Percentiles rank a stretch among this genome's conserved stretches.
These are phyloP conservation scores for Orientallactaga sibirica DNA, from an alignment of 2,797 vertebrate genomes.

Conservation along the genomic window DNA sequence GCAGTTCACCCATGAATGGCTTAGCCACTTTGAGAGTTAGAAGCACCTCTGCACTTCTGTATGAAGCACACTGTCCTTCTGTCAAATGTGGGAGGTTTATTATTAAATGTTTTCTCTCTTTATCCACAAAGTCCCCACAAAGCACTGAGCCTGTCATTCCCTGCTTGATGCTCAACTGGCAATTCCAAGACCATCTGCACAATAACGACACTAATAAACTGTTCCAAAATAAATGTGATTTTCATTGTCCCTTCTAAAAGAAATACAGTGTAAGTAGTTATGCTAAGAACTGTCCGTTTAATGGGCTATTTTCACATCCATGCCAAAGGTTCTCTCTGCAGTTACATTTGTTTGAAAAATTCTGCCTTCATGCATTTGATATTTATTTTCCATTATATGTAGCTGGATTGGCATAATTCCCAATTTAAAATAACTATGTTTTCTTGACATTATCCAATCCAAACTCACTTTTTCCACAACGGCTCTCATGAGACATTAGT, in stretches of 20 bases:
- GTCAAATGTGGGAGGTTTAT: slow-evolving; percentile 4
- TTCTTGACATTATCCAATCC: slow-evolving; percentile 5
- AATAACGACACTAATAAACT: slow-evolving; percentile 32
- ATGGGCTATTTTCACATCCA: slow-evolving; percentile 28
- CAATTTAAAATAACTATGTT: neutral
- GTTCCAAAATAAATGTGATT: slow-evolving; percentile 31
- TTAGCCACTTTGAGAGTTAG: slow-evolving; percentile 1
- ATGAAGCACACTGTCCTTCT: neutral
- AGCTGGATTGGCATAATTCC: neutral
- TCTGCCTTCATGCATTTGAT: neutral
- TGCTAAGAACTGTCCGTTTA: neutral
- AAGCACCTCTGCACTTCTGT: neutral
- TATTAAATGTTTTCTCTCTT: neutral
- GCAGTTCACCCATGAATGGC: neutral
- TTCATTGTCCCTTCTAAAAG: slow-evolving; percentile 47
- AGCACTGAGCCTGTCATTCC: neutral
- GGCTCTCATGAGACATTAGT: slow-evolving; percentile 37
- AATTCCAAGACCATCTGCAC: slow-evolving; percentile 47
- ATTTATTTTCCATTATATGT: neutral
- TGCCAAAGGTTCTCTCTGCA: slow-evolving; percentile 8
- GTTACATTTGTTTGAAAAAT: neutral
- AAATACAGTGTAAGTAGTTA: slow-evolving; percentile 7
- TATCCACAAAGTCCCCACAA: slow-evolving; percentile 28
- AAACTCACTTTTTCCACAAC: slow-evolving; percentile 21
- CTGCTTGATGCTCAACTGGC: neutral